Evolutionary conservation across 2,797 vertebrate genomes (phyloP).

Genomic region (Leptoclinus maculatus): DNA sequence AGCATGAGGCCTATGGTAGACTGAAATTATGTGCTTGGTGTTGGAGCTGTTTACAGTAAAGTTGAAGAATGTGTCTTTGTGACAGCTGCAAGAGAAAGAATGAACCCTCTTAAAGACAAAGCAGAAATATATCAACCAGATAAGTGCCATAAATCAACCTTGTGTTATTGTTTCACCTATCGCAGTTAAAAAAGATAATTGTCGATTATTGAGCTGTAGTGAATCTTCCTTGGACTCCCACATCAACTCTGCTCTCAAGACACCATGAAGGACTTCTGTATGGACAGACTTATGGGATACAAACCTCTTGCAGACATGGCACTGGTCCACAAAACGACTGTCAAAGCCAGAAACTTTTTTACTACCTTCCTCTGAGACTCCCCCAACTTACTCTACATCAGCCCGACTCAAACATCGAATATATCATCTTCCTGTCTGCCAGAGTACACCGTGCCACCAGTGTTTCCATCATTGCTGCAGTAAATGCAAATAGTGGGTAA

Average conservation of each 20-base stretch:
- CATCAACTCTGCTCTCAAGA: slow-evolving; percentile 16
- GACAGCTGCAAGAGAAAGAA: slow-evolving; percentile 41
- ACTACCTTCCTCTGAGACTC: slow-evolving; percentile 46
- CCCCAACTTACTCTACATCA: slow-evolving; percentile 52
- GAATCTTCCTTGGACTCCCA: slow-evolving; percentile 2
- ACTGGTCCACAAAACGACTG: slow-evolving; percentile 42
- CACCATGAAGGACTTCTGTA: slow-evolving; percentile 18
- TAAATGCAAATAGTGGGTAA: slow-evolving; percentile 53
- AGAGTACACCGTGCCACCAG: slow-evolving; percentile 38
- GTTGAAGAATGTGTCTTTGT: slow-evolving; percentile 49
- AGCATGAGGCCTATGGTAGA: slow-evolving; percentile 46
- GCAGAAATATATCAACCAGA: slow-evolving; percentile 10
- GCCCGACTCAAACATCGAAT: slow-evolving; percentile 41
- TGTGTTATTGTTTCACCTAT: slow-evolving; percentile 5
- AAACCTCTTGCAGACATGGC: slow-evolving; percentile 42
- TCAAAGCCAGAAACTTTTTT: slow-evolving; percentile 55
- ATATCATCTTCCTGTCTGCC: slow-evolving; percentile 53
- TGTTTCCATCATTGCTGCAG: slow-evolving; percentile 54
- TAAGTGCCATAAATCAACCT: slow-evolving; percentile 28
- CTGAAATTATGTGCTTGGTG: slow-evolving; percentile 34
- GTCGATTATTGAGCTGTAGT: slow-evolving; percentile 8
- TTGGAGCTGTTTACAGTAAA: slow-evolving; percentile 60
- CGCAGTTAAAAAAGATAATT: neutral
- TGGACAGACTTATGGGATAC: slow-evolving; percentile 19
- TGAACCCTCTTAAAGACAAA: slow-evolving; percentile 22